Evolutionary conservation across 2,888 invertebrate genomes (phyloP).

Genomic region (Andrena chrysosceles): DNA sequence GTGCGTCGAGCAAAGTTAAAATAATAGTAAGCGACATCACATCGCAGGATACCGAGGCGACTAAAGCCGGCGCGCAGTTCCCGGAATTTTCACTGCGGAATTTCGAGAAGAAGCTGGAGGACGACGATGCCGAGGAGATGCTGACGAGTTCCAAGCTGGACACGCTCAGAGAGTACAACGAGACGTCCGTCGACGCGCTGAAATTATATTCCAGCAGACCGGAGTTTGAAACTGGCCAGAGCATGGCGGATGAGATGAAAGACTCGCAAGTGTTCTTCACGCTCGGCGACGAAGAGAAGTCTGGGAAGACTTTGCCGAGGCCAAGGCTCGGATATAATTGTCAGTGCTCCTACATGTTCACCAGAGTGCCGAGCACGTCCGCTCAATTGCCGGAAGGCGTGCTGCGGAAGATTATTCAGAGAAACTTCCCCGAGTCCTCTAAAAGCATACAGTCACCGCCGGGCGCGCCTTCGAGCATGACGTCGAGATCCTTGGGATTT

Average conservation of each 20-base stretch:
- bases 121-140: constrained; percentile 61
- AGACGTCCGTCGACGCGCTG: constrained; percentile 38
- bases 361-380: constrained; percentile 80
- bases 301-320: constrained; percentile 53
- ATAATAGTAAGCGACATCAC: constrained; percentile 78
- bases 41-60: constrained; percentile 55
- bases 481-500: constrained; percentile 66
- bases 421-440: constrained; percentile 82
- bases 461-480: constrained; percentile 60
- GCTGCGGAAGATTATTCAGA: constrained; percentile 81
- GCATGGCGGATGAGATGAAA: constrained; percentile 59
- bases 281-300: constrained; percentile 80
- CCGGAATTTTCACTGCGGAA: constrained; percentile 54
- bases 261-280: constrained; percentile 80
- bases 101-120: constrained; percentile 69
- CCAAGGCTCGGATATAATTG: constrained; percentile 67
- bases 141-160: constrained; percentile 59
- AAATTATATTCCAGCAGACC: constrained; percentile 53
- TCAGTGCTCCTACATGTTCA: constrained; percentile 80
- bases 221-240: constrained; percentile 41
- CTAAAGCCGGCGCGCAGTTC: constrained; percentile 57
- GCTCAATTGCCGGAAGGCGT: constrained; percentile 81
- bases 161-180: constrained; percentile 13
- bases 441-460: constrained; percentile 78
- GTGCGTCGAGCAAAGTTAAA: constrained; percentile 73